These are phyloP conservation scores for Kryptopterus vitreolus DNA, from an alignment of 2,797 vertebrate genomes.

Conservation along the genomic window DNA sequence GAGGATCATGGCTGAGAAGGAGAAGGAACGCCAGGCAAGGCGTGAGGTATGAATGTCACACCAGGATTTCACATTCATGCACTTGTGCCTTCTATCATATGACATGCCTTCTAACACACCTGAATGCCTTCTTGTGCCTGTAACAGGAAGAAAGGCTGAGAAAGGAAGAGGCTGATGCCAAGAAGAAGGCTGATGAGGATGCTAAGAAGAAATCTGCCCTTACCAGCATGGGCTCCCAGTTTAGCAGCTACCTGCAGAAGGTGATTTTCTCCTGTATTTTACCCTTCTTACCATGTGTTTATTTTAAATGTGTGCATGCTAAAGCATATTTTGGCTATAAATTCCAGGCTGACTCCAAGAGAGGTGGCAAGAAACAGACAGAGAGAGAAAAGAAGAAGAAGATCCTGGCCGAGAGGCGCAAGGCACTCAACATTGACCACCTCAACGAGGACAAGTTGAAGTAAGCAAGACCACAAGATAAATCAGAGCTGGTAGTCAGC, in stretches of 20 bases:
- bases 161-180: constrained; percentile 88
- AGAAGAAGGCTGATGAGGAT: constrained; percentile 88
- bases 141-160: constrained; percentile 87
- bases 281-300: background rate
- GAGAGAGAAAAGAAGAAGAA: constrained; percentile 87
- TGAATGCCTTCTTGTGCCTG: background rate
- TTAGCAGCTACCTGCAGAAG: constrained; percentile 94
- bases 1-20: constrained; percentile 88
- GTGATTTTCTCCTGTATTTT: constrained; percentile 65
- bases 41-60: constrained; percentile 78
- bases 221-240: constrained; percentile 90
- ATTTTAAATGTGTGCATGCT: background rate
- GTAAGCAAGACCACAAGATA: constrained; percentile 63
- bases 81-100: background rate
- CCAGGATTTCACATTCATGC: background rate
- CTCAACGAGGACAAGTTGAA: constrained; percentile 89
- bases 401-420: constrained; percentile 87
- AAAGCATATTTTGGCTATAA: background rate
- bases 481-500: background rate
- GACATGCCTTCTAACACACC: background rate
- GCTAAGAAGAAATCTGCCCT: constrained; percentile 95
- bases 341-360: constrained; percentile 87
- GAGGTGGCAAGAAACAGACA: constrained; percentile 70
- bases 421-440: constrained; percentile 84
- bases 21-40: constrained; percentile 88